Conservation (phyloP, 2,888 invertebrate species). For the Tenthredo mesomela region DNA sequence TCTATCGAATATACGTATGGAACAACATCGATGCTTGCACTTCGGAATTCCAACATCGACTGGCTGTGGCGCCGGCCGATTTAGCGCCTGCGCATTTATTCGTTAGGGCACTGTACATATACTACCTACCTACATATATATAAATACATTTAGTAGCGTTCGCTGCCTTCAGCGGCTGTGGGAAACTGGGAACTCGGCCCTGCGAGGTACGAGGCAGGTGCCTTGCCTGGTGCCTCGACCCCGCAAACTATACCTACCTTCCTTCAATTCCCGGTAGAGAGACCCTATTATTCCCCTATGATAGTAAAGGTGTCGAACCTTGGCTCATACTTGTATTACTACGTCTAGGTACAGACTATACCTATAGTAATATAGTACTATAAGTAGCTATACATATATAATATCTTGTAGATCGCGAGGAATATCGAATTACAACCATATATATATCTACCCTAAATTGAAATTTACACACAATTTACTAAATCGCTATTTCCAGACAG, state of each 20-base stretch:
- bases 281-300: conserved; percentile 20
- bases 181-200: conserved; percentile 49
- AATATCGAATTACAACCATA: conserved; percentile 19
- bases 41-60: conserved; percentile 71
- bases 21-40: conserved; percentile 57
- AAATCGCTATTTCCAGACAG: conserved; percentile 1
- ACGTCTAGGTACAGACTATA: neutral
- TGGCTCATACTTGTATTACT: neutral
- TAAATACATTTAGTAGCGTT: conserved; percentile 48
- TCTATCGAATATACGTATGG: conserved; percentile 38
- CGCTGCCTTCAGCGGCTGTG: conserved; percentile 42
- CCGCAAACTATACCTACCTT: conserved; percentile 38
- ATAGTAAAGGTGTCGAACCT: conserved; percentile 25
- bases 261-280: conserved; percentile 3
- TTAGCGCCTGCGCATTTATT: conserved; percentile 60
- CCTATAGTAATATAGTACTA: neutral
- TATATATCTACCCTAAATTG: neutral
- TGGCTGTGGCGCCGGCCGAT: conserved; percentile 59
- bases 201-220: conserved; percentile 40
- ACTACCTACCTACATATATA: conserved; percentile 37
- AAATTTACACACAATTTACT: conserved; percentile 27
- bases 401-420: neutral
- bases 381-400: neutral
- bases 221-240: conserved; percentile 42
- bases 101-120: neutral